These are phyloP conservation scores for Pionites leucogaster DNA, from an alignment of 2,113 vertebrate genomes.

Conservation along the genomic window DNA sequence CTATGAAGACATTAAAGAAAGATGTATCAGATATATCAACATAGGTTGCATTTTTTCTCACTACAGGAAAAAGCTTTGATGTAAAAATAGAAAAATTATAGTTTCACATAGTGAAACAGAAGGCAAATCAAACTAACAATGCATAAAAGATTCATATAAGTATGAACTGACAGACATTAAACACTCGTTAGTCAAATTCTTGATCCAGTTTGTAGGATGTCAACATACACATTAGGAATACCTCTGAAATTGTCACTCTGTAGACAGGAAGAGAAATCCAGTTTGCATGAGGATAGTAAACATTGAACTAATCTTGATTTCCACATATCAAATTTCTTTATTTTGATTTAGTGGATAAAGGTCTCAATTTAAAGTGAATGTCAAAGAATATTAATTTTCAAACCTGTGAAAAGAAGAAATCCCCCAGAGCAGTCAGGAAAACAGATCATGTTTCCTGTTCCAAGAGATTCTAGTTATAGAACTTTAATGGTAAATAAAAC, in stretches of 20 bases:
- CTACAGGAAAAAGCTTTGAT: not conserved
- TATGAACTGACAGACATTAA: not conserved
- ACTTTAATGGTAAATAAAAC: slow-evolving; percentile 27
- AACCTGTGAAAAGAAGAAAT: not conserved
- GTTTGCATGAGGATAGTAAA: slow-evolving; percentile 29
- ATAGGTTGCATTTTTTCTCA: not conserved
- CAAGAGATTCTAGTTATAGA: not conserved
- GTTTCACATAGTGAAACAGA: not conserved
- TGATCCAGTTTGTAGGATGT: not conserved
- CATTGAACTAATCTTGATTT: slow-evolving; percentile 40
- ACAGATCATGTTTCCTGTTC: slow-evolving; percentile 37
- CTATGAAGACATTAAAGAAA: not conserved
- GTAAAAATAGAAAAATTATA: not conserved
- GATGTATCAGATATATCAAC: not conserved
- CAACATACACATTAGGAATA: not conserved
- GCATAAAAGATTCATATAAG: not conserved
- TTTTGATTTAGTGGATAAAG: slow-evolving; percentile 47
- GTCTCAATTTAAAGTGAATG: slow-evolving; percentile 10
- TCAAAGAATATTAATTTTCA: slow-evolving; percentile 42
- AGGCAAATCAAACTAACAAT: not conserved
- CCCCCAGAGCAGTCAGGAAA: slow-evolving; percentile 10
- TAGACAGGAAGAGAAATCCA: slow-evolving; percentile 39
- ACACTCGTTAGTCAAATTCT: not conserved
- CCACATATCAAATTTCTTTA: slow-evolving; percentile 33
- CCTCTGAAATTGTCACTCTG: not conserved